phyloP scores from a whole-genome alignment of 2,797 vertebrate species.

The Hyperoplus immaculatus region DNA sequence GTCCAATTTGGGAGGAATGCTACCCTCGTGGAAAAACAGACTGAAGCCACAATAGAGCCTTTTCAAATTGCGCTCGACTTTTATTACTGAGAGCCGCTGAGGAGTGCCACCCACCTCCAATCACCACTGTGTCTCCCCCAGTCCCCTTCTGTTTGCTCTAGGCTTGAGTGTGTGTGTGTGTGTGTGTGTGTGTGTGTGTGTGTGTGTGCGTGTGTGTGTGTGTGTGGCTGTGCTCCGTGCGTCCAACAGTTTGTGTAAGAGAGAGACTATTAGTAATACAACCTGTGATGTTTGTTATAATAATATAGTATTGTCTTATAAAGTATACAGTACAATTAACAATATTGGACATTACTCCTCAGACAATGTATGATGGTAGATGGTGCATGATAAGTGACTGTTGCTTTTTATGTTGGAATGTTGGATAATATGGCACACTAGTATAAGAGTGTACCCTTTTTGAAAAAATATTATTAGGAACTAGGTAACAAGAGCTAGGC shows the following conservation, averaged over 20 bases:
- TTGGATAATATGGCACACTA: background rate
- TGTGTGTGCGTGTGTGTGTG: no score
- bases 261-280: background rate
- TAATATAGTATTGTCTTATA: background rate
- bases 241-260: background rate
- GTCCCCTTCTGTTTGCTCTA: conserved; percentile 36
- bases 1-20: conserved; percentile 89
- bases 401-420: background rate
- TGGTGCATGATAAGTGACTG: background rate
- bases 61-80: conserved; percentile 81
- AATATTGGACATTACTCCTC: background rate
- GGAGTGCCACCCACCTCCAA: conserved; percentile 78
- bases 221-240: no score
- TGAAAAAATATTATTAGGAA: background rate
- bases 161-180: conserved; percentile 23
- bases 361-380: background rate
- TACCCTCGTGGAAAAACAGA: conserved; percentile 83
- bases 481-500: no score
- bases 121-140: conserved; percentile 54
- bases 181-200: background rate
- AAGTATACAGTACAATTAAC: background rate
- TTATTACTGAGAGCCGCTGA: conserved; percentile 81
- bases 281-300: background rate
- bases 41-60: conserved; percentile 81
- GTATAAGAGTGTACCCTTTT: background rate